A percentile compares a stretch with the other conserved stretches of the same genome.
Conservation (phyloP, 2,797 vertebrate species). For the Pelochelys cantorii region DNA sequence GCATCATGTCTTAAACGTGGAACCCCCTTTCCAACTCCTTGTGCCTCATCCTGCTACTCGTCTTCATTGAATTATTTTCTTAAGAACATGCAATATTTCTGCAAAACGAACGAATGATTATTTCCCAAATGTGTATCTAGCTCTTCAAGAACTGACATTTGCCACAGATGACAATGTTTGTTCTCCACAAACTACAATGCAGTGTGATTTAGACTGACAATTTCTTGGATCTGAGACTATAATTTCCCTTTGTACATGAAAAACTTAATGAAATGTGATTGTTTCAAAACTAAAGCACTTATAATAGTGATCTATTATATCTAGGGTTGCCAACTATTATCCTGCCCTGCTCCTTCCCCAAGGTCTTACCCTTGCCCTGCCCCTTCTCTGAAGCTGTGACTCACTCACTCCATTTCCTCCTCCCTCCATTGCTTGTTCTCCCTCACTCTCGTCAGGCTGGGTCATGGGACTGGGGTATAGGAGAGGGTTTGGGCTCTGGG, state of each 20-base stretch:
- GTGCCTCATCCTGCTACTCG: rapidly evolving
- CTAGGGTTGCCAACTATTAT: too few species aligned
- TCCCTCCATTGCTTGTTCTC: too few species aligned
- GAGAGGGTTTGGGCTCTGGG: too few species aligned
- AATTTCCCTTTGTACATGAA: neutral
- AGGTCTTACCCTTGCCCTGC: too few species aligned
- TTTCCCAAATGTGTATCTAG: neutral
- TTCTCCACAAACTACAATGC: neutral
- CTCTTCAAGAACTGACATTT: neutral
- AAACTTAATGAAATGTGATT: constrained; percentile 19
- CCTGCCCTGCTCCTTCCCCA: too few species aligned
- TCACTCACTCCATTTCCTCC: too few species aligned
- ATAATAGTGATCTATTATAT: constrained; percentile 16
- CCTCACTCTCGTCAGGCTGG: too few species aligned
- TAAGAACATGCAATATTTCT: rapidly evolving
- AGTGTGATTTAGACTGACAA: neutral
- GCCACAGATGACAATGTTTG: too few species aligned
- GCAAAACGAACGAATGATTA: neutral
- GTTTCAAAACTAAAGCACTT: neutral
- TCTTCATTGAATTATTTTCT: neutral
- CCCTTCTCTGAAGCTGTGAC: too few species aligned
- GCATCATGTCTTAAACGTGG: neutral
- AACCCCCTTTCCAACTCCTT: neutral
- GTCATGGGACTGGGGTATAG: too few species aligned
- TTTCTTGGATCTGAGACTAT: neutral